Percentiles rank a stretch among this genome's conserved stretches.
phyloP scores from a whole-genome alignment of 2,797 vertebrate species.

The Agapornis canus region DNA sequence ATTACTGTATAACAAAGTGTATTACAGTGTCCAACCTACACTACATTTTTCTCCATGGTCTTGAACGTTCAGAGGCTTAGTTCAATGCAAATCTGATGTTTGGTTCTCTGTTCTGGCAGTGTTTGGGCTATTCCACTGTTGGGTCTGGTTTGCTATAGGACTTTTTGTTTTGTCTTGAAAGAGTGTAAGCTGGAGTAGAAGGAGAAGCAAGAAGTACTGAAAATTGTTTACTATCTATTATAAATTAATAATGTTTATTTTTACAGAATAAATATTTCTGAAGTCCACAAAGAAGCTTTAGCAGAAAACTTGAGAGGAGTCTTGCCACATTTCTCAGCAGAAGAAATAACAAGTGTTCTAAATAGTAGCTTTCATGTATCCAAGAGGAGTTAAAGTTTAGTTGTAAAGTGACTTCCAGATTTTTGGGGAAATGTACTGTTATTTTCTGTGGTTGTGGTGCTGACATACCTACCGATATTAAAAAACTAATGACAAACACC shows the following conservation, averaged over 20 bases:
- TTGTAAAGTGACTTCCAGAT: neutral
- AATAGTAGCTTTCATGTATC: neutral
- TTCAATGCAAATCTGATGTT: rapidly evolving
- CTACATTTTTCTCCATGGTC: neutral
- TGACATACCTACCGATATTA: neutral
- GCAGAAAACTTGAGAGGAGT: neutral
- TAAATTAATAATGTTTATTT: neutral
- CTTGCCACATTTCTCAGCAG: neutral
- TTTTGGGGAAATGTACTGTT: neutral
- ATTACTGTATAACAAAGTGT: neutral
- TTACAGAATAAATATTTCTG: neutral
- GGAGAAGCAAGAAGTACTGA: neutral
- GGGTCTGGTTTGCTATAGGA: neutral
- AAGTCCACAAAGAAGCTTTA: neutral
- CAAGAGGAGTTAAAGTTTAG: neutral
- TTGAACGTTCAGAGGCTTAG: neutral
- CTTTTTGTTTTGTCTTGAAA: neutral
- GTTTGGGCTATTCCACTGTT: neutral
- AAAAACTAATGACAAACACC: neutral
- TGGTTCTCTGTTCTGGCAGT: neutral
- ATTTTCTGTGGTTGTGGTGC: neutral
- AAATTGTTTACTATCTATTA: neutral
- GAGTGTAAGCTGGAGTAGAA: neutral
- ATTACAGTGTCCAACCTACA: neutral
- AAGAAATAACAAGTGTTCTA: neutral